Evolutionary conservation across 2,888 invertebrate species (phyloP), one percentile per base, ranked within the genome.

Genomic region (Alloplasta piceator): DNA sequence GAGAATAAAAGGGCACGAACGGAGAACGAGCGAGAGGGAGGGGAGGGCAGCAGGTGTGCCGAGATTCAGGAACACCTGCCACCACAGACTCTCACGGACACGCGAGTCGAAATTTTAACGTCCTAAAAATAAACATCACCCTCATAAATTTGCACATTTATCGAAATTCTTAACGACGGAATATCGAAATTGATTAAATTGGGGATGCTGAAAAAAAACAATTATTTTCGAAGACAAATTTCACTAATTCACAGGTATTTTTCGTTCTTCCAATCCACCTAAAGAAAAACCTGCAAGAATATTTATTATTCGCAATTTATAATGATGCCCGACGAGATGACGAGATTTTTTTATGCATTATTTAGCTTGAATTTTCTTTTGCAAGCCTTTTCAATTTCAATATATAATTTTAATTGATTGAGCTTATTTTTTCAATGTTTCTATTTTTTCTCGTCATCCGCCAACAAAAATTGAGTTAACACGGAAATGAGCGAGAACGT

Each of bases 31-130:
- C 46, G 39, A 50, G 46, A 43, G 61, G 14, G 36, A 38, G n/a
- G 5, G 72, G 10, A 14, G 58, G 60, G n/a, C 55, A 80, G 78
- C 83, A 83, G 84, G 83, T 84, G 84, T 58, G 74, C 72, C 63
- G 55, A 76, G 80, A 82, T 76, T 80, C 66, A 66, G 26, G 26
- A 78, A 72, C 83, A 84, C 78, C 84, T 84, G 84, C 80, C 77
- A 56, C 58, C 46, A 43, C 50, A 26, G 56, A 39, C 56, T 55
- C 16, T 61, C 56, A 52, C 43, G 39, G 26, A 48, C 58, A 26
- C 48, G 76, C 46, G 55, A 48, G 36, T 39, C 60, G 67, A 66
- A 64, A 50, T 55, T 80, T 58, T 80, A 16, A 43, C 64, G 46
- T 1, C 39, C 26, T 26, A 26, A 3, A 26, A 26, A 26, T 26